These are phyloP conservation scores for Crocuta crocuta DNA, from an alignment of 2,113 vertebrate species.

Conservation along the genomic window DNA sequence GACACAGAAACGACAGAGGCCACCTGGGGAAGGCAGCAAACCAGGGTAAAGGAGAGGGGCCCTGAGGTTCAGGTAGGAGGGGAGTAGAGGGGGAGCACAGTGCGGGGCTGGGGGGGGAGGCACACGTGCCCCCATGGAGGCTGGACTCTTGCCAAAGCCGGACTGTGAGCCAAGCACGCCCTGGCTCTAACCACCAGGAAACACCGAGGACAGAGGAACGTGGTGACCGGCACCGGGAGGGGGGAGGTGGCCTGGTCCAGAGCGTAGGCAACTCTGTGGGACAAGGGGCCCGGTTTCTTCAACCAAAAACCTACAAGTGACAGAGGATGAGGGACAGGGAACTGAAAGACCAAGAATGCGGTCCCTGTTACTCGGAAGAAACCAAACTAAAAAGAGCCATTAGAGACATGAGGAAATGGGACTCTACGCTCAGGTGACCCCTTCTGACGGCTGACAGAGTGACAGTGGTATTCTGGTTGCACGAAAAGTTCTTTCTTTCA, in stretches of 20 bases:
- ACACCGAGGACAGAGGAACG: background rate
- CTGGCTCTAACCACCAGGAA: background rate
- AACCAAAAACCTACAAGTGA: rapidly evolving
- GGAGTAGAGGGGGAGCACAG: rapidly evolving
- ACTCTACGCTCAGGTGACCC: background rate
- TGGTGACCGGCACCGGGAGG: rapidly evolving
- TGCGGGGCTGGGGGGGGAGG: too few relatives aligned
- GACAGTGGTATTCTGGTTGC: rapidly evolving
- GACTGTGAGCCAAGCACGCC: rapidly evolving
- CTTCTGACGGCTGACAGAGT: background rate
- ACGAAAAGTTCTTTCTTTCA: background rate
- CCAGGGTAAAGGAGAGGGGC: background rate
- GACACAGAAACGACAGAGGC: rapidly evolving
- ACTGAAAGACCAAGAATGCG: background rate
- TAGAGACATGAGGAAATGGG: rapidly evolving
- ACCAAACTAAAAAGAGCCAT: background rate
- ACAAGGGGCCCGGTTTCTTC: background rate
- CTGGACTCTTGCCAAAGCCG: background rate
- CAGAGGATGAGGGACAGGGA: conserved; percentile 86
- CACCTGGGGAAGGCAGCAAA: too few relatives aligned
- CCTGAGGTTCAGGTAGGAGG: rapidly evolving
- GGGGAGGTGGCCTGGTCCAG: rapidly evolving
- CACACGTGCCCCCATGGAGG: rapidly evolving
- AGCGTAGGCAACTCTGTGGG: rapidly evolving
- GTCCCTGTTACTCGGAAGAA: background rate